Evolutionary conservation across 2,888 invertebrate genomes (phyloP), one percentile per base, ranked within the genome.

Genomic region (Drosophila prostipennis): DNA sequence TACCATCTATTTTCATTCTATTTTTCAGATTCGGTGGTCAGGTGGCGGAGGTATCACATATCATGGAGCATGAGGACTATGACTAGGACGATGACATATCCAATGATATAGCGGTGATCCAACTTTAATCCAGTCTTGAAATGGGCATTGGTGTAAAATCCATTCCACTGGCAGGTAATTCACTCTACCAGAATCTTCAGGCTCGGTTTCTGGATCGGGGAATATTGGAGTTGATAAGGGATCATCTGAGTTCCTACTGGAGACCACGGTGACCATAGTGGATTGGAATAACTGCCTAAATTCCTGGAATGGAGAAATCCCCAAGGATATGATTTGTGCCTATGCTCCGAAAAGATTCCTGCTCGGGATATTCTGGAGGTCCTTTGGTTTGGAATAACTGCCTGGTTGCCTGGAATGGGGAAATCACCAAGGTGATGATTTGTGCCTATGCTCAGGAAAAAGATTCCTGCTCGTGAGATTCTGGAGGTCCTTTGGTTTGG

Each of bases 361-460:
- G 26, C 13, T 8, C 13, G 4, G 42, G n/a, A 3, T 52, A 34
- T 4, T 51, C 19, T 1, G 40, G 48, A 6, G 10, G 29, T 4
- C 10, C 8, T 3, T 32, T 54, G 4, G 54, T 43, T 34, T 34
- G 34, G 34, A 11, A 34, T 11, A 5, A 11, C 34, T 34, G 34
- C 4, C 5, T 34, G 34, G 13, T 4, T 34, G 11, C 34, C 34
- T 34, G 34, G 34, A 34, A 34, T 34, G 34, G 34, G 1, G 11
- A 13, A 34, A 34, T 34, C 11, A 11, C 11, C 11, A 34, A 34
- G 34, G 34, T 11, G 0, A 34, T 34, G 34, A 34, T 34, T 34
- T 65, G 64, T 29, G 65, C 64, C 16, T n/a, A 34, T 34, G 52
- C 45, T 16, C 39, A 39, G 16, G n/a, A n/a, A 0, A 29, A 4